phyloP scores from a whole-genome alignment of 2,888 invertebrate species.

The Syrista parreyssii region DNA sequence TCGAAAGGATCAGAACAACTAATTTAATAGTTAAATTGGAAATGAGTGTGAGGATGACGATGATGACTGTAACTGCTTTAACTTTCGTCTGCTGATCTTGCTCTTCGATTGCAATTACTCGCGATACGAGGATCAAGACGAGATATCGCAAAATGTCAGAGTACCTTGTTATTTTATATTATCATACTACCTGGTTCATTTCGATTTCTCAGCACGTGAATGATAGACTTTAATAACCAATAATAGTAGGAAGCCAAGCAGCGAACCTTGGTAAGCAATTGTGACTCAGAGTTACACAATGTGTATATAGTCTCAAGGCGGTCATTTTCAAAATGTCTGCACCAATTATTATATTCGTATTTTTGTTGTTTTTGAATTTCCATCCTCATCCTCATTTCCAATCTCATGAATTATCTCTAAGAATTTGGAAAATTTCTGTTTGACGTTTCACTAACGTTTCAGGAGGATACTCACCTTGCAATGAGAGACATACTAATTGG shows the following conservation, averaged over 20 bases:
- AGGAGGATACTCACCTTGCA: constrained; percentile 71
- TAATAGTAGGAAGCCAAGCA: constrained; percentile 23
- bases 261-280: constrained; percentile 30
- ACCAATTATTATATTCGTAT: background rate
- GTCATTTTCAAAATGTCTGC: too few relatives aligned
- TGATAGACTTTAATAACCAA: background rate
- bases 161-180: too few relatives aligned
- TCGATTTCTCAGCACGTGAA: constrained; percentile 8
- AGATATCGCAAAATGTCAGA: too few relatives aligned
- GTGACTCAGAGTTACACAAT: constrained; percentile 16
- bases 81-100: too few relatives aligned
- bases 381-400: background rate
- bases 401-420: background rate
- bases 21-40: too few relatives aligned
- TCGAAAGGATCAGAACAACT: too few relatives aligned
- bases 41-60: too few relatives aligned
- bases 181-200: constrained; percentile 12
- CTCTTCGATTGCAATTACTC: too few relatives aligned
- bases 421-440: background rate
- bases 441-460: background rate
- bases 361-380: background rate
- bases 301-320: too few relatives aligned
- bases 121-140: too few relatives aligned
- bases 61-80: too few relatives aligned
- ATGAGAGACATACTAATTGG: constrained; percentile 83